Evolutionary conservation across 2,888 invertebrate genomes (phyloP), one percentile per base, ranked within the genome.

Genomic region (Thymelicus sylvestris): DNA sequence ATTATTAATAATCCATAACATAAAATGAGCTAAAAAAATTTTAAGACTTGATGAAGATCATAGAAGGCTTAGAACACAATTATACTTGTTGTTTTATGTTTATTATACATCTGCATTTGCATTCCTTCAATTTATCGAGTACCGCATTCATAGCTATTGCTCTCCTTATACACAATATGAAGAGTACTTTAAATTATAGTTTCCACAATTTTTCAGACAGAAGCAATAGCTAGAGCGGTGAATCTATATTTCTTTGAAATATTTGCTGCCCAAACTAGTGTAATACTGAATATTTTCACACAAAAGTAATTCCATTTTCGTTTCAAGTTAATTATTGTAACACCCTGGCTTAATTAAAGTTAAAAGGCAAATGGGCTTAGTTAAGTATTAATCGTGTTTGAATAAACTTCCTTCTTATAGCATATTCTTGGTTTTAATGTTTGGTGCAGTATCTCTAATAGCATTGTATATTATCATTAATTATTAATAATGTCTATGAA

Each of bases 401-500:
- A 84, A 82, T 80, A 85, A 82, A 83, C 82, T 87, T 88, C 83
- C 88, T 79, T 89, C 83, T 89, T 87, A 88, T 87, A 88, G 89
- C 87, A 88, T 91, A 89, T 86, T 87, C 85, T 88, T 91, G 88
- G 90, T 90, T 90, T 88, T 90, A 89, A 90, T 88, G 90, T 91
- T 92, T 93, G 93, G 92, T 91, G 92, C 93, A 92, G 93, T 89
- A 91, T 90, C 80, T 90, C 90, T 93, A 89, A 91, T 92, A 87
- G 90, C 93, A 92, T 93, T 93, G 93, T 92, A 92, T 88, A 93
- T 92, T 91, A 85, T 85, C 92, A 93, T 93, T 83, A 81, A 87
- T 44, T 86, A 87, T 86, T 87, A 85, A 84, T 86, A 85, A 87
- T 84, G 85, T 87, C 83, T 84, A 83, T 86, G 78, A 79, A 77